Conservation (phyloP, 2,797 vertebrate species). For the Chloroceryle inda region DNA sequence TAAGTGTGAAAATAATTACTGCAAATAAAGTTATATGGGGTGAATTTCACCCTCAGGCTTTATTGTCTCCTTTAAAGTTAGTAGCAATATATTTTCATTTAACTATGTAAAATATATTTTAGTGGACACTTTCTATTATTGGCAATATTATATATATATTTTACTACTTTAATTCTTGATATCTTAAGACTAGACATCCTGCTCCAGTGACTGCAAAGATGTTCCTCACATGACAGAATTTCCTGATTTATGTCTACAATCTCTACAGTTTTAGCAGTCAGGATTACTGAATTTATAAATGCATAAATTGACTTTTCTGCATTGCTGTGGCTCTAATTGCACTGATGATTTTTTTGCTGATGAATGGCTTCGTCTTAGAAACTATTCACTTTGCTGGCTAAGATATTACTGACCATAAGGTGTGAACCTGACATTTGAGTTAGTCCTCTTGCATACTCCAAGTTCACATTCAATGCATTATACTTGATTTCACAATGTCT, state of each 20-base stretch:
- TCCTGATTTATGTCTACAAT: background rate
- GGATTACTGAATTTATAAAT: background rate
- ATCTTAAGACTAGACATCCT: background rate
- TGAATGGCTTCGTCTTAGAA: background rate
- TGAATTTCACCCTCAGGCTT: background rate
- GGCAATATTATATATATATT: background rate
- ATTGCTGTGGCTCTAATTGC: background rate
- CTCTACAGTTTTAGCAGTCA: background rate
- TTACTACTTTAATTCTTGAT: background rate
- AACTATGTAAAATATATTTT: background rate
- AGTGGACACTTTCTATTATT: background rate
- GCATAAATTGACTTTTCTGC: background rate
- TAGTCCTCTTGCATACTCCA: background rate
- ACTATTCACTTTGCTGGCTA: background rate
- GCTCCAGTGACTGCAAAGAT: background rate
- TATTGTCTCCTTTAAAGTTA: background rate
- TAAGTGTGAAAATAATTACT: slow-evolving; percentile 24
- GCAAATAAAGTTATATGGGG: slow-evolving; percentile 15
- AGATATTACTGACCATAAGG: background rate
- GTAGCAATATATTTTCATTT: background rate
- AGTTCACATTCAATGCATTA: background rate
- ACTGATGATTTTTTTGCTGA: background rate
- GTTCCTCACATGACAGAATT: background rate
- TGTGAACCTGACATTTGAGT: background rate
- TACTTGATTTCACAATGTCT: background rate